Conservation (phyloP, 1,140 invertebrate genomes). For the Araneus ventricosus region DNA sequence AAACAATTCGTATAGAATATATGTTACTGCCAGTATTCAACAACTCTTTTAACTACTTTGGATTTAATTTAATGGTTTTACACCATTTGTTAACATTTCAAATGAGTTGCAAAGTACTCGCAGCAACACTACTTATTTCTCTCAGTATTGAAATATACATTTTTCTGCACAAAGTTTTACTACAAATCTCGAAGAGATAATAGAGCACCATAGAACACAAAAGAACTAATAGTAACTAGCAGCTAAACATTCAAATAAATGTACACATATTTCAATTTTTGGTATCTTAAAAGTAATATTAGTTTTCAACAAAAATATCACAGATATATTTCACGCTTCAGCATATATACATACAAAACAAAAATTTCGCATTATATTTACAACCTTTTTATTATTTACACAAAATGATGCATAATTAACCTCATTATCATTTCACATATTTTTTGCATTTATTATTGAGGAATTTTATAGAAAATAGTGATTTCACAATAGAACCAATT, state of each 20-base stretch:
- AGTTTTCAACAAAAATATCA: constrained; percentile 68
- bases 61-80: not conserved
- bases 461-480: too few species aligned
- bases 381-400: constrained; percentile 1
- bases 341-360: constrained; percentile 28
- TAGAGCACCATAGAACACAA: constrained; percentile 53
- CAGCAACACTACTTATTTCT: constrained; percentile 27
- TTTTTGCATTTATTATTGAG: not conserved
- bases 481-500: too few species aligned
- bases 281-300: constrained; percentile 64
- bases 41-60: constrained; percentile 14
- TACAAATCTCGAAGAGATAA: not conserved
- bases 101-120: not conserved
- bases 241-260: constrained; percentile 53
- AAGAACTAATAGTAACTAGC: constrained; percentile 33
- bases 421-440: not conserved
- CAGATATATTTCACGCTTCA: constrained; percentile 63
- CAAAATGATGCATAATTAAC: not conserved
- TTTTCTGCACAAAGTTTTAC: not conserved
- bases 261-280: constrained; percentile 57
- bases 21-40: not conserved
- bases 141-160: constrained; percentile 46
- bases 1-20: constrained; percentile 58
- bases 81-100: not conserved
- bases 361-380: constrained; percentile 43